Evolutionary conservation across 1,140 invertebrate genomes (phyloP).

Genomic region (Drosophila seguyi): DNA sequence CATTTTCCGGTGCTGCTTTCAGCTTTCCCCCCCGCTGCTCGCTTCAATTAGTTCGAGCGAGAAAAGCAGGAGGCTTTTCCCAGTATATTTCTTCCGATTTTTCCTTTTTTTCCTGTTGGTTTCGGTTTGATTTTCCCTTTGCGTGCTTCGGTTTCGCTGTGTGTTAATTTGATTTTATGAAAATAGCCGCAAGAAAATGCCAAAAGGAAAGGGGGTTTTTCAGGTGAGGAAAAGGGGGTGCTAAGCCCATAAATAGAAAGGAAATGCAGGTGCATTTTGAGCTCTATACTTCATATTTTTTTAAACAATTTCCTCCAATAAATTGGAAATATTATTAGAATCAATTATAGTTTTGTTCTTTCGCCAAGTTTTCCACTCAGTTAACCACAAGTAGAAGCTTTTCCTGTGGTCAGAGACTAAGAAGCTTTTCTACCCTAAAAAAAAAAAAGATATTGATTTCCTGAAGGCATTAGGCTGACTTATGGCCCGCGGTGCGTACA

Average conservation of each 20-base stretch:
- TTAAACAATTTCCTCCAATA: not conserved
- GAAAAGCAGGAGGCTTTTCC: constrained; percentile 14
- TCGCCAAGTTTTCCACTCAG: not conserved
- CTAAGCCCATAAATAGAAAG: not conserved
- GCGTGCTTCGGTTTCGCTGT: constrained; percentile 35
- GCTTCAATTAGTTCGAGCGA: constrained; percentile 38
- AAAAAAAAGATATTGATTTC: constrained; percentile 36
- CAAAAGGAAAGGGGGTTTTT: constrained; percentile 2
- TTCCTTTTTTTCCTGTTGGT: not conserved
- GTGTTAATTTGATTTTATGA: constrained; percentile 67
- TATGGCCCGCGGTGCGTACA: constrained; percentile 35
- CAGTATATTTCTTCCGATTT: not conserved
- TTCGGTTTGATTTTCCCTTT: constrained; percentile 9
- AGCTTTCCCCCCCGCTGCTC: not conserved
- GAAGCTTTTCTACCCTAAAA: constrained; percentile 7
- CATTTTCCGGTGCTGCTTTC: not conserved
- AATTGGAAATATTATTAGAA: constrained; percentile 5
- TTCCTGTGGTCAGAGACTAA: constrained; percentile 13
- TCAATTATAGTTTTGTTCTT: constrained; percentile 2
- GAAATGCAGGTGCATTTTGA: constrained; percentile 7
- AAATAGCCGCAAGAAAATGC: constrained; percentile 36
- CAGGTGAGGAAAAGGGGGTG: not conserved
- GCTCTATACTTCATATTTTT: too few relatives aligned
- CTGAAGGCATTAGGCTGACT: constrained; percentile 30
- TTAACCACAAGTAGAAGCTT: not conserved